Evolutionary conservation across 2,888 invertebrate species (phyloP).

Genomic region (Saturnia pavonia): DNA sequence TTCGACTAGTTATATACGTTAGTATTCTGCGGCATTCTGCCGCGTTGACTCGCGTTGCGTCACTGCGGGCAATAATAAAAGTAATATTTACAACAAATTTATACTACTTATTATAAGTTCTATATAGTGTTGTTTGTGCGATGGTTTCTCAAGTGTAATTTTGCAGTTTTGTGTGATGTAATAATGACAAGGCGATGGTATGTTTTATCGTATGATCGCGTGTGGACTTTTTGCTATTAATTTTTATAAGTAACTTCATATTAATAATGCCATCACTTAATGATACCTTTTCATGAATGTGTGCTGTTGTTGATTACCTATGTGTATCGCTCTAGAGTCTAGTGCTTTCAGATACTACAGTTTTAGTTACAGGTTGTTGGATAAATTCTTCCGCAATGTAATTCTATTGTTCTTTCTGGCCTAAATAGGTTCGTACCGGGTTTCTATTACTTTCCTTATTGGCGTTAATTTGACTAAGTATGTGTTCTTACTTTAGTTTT

Average conservation of each 20-base stretch:
- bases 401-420: not conserved
- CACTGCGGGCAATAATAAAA: not conserved
- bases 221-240: conserved; percentile 14
- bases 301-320: not conserved
- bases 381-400: not conserved
- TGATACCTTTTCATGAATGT: not conserved
- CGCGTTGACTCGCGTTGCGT: conserved; percentile 34
- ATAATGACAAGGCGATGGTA: not conserved
- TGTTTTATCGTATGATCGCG: not conserved
- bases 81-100: not conserved
- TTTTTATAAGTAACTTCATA: not conserved
- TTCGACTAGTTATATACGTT: conserved; percentile 25
- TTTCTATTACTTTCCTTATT: not conserved
- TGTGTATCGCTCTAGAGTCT: not conserved
- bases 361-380: not conserved
- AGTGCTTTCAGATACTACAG: not conserved
- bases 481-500: too few relatives aligned
- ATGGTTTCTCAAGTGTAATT: not conserved
- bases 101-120: not conserved
- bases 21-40: conserved; percentile 59
- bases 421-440: too few relatives aligned
- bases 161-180: not conserved
- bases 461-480: too few relatives aligned
- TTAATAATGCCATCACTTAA: not conserved
- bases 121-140: not conserved